Base-by-base conservation (phyloP, 2,888 invertebrate genomes). In the Cataglyphis albicans region DNA sequence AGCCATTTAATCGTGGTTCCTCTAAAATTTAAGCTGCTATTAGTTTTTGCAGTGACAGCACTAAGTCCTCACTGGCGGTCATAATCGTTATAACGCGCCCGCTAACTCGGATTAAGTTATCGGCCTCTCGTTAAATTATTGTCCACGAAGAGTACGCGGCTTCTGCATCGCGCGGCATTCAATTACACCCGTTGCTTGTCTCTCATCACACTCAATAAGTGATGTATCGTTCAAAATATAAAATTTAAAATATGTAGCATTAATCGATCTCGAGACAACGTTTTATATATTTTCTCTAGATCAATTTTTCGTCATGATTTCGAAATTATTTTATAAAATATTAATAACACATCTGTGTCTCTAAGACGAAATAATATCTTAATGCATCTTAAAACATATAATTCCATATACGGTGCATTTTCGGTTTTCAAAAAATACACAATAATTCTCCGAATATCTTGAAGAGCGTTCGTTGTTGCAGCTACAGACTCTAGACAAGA, bases 11-110 rank as follows among this genome's bases (percentile, higher is more conserved):
- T 92, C 92, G 85, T 75, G 73, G 84, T 82, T 82, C 65, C 88
- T 88, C 90, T 91, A 90, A 92, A 91, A 92, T 87, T 88, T 92
- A 89, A 91, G 91, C 88, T 89, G 85, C 89, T 89, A 90, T 91
- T 92, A 91, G 90, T 92, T 92, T 92, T 92, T 90, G 90, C 90
- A 90, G 88, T 91, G 92, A 92, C 92, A 91, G 90, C 87, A 83
- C 86, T 84, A 87, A 91, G 87, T 89, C 90, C 90, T 70, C 64
- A 41, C 84, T 61, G 75, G 84, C 88, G 88, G 89, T 91, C 90
- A 87, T 91, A 90, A 88, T 91, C 88, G 88, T 92, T 90, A 88
- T 91, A 92, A 92, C 88, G 88, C 86, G 84, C 83, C 86, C 87
- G 86, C 88, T 88, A 89, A 86, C 81, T 84, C 74, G 91, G 92